Percentiles rank a stretch among this genome's conserved stretches.
Evolutionary conservation across 2,797 vertebrate species (phyloP).

Genomic region (Tolypeutes matacus): DNA sequence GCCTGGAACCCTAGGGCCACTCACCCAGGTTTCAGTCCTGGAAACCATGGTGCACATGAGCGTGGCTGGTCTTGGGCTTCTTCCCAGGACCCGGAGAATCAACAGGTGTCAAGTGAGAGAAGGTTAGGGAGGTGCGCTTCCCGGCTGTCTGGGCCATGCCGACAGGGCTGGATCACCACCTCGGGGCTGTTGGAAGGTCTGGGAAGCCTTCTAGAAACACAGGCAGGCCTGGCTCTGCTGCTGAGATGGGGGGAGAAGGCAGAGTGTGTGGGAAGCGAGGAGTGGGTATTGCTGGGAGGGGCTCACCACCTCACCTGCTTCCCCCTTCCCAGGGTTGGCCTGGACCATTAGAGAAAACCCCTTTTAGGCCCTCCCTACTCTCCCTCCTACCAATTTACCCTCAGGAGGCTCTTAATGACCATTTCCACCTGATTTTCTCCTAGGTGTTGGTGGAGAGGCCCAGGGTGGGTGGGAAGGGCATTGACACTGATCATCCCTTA

Average conservation of each 20-base stretch:
- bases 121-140: neutral
- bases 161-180: accelerated
- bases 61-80: neutral
- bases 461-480: accelerated
- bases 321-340: neutral
- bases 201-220: neutral
- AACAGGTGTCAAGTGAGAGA: neutral
- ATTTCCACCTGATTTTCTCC: neutral
- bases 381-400: neutral
- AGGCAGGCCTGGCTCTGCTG: neutral
- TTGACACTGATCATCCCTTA: neutral
- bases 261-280: neutral
- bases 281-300: too few species aligned
- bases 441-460: neutral
- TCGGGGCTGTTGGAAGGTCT: neutral
- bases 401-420: neutral
- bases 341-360: neutral
- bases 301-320: neutral
- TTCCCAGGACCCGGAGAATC: neutral
- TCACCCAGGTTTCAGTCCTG: neutral
- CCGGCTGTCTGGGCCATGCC: too few species aligned
- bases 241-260: neutral
- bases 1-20: neutral
- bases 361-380: neutral
- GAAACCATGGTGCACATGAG: neutral